Base-by-base conservation (phyloP, 2,888 invertebrate species). In the Harpalus rufipes region DNA sequence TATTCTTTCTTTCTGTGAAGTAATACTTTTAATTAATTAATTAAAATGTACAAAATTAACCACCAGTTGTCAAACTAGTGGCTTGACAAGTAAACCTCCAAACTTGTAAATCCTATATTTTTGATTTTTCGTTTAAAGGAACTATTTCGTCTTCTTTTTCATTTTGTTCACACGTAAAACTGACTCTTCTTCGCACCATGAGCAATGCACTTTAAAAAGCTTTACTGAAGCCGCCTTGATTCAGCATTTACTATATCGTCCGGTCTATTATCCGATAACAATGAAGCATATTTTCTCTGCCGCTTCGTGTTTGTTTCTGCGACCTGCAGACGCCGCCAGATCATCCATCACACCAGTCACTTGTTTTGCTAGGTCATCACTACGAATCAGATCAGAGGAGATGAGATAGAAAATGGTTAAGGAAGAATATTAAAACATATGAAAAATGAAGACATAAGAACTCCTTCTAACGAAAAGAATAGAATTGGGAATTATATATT, bases 321-420 rank as follows among this genome's bases (percentile, higher is more conserved):
- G 56, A 51, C 61, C 78, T 59, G 39, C 56, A 81, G 72, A 68
- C 81, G 65, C 61, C 65, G 25, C n/a, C 41, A 59, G 63, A 84
- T 84, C 84, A 84, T 84, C 74, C 84, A 84, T 84, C 84, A 84
- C 78, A 2, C 16, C 14, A 61, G 84, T 84, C 78, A 84, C 25
- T 84, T 76, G 63, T 84, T 84, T 61, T 84, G 84, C 78, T 10
- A 10, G 65, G 84, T 84, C 84, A 84, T 74, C 25, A 78, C 63
- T 16, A 14, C 41, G 44, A 51, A 51, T 6, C 44, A 51, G 2
- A 51, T 51, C 44, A 51, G 10, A 51, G 44, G 44, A 51, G 44
- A 51, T 51, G 44, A 12, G 12, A 51, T 12, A 51, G 44, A 51
- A 51, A 51, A 51, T 51, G 7, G 44, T 51, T 51, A 51, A 51